Percentiles rank a stretch among this genome's conserved stretches.
These are phyloP conservation scores for Tarsius wallacei DNA, from an alignment of 2,797 vertebrate species.

Conservation along the genomic window DNA sequence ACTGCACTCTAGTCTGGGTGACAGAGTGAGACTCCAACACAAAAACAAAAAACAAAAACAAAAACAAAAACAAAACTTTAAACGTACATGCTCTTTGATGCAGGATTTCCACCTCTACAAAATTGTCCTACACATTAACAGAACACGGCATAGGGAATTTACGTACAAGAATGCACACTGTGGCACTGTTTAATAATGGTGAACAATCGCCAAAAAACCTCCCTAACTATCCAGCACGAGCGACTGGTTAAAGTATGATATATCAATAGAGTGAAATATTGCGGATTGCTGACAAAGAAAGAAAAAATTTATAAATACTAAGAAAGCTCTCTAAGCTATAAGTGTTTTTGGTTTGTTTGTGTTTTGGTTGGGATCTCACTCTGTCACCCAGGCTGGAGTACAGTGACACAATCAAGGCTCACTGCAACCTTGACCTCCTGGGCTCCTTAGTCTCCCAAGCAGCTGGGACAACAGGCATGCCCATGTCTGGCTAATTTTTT, in stretches of 20 bases:
- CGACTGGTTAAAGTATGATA: neutral
- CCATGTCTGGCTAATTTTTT: too few species aligned
- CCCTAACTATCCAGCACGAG: neutral
- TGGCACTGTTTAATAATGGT: neutral
- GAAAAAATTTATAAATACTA: neutral
- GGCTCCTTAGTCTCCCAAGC: too few species aligned
- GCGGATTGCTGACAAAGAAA: neutral
- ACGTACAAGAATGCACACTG: neutral
- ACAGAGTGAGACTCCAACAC: too few species aligned
- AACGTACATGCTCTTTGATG: neutral
- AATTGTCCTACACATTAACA: neutral
- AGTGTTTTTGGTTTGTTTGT: too few species aligned
- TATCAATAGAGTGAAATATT: neutral
- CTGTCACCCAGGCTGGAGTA: too few species aligned
- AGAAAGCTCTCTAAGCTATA: neutral
- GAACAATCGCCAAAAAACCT: neutral
- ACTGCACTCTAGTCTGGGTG: too few species aligned
- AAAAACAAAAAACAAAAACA: too few species aligned
- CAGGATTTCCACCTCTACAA: constrained; percentile 22
- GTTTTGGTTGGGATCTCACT: too few species aligned
- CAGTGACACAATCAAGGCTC: too few species aligned
- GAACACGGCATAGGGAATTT: neutral
- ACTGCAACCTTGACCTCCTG: too few species aligned
- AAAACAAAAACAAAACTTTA: neutral
- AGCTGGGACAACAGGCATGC: too few species aligned